phyloP scores from a whole-genome alignment of 2,113 vertebrate species.

The Boleophthalmus pectinirostris region DNA sequence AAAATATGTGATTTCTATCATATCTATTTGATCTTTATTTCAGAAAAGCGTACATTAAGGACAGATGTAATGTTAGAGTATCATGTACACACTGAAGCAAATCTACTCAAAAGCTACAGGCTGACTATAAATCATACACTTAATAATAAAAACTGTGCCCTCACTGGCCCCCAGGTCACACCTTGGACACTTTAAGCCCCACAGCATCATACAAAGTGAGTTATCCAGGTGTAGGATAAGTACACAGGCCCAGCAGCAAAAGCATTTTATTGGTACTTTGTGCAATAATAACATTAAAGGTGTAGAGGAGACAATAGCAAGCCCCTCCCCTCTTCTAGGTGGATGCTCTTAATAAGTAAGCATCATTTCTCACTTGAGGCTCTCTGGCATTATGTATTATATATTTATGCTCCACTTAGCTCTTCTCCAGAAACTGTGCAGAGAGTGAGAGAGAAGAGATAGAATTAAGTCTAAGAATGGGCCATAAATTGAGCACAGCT shows the following conservation, averaged over 20 bases:
- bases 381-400: constrained; percentile 46
- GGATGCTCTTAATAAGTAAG: constrained; percentile 44
- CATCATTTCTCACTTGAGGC: constrained; percentile 34
- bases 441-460: constrained; percentile 19
- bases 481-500: constrained; percentile 2
- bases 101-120: background rate
- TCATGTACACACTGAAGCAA: background rate
- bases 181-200: background rate
- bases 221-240: background rate
- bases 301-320: constrained; percentile 8
- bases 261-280: background rate
- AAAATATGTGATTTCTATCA: too few relatives aligned
- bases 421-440: constrained; percentile 22
- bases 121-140: background rate
- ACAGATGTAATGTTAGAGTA: background rate
- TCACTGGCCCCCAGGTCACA: background rate
- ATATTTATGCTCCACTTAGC: constrained; percentile 45
- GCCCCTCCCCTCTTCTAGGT: background rate
- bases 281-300: constrained; percentile 21
- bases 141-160: background rate
- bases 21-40: too few relatives aligned
- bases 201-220: background rate
- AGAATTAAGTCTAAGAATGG: constrained; percentile 5
- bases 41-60: background rate
- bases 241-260: background rate